Conservation (phyloP, 2,113 vertebrate species). For the Tetraodon nigroviridis region DNA sequence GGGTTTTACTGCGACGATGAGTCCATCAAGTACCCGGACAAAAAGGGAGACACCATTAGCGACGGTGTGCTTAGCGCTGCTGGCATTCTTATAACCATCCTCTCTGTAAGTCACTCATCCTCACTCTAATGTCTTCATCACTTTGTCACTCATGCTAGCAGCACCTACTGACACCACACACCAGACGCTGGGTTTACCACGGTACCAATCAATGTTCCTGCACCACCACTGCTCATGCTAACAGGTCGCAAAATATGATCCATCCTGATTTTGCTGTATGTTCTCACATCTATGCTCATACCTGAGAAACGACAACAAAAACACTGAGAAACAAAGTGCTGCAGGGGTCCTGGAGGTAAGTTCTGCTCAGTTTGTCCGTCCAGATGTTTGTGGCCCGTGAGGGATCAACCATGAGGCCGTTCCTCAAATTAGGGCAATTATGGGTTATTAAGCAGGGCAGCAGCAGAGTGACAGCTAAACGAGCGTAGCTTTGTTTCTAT, state of each 20-base stretch:
- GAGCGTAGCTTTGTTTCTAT: background rate
- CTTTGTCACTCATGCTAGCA: conserved; percentile 61
- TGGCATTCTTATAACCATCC: conserved; percentile 90
- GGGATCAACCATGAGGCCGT: background rate
- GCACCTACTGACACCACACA: conserved; percentile 26
- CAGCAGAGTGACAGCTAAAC: background rate
- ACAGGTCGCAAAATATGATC: background rate
- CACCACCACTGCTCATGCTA: too few species aligned
- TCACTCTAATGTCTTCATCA: conserved; percentile 61
- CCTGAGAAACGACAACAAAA: background rate
- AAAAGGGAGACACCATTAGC: conserved; percentile 88
- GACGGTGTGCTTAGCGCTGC: conserved; percentile 89
- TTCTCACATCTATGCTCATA: background rate
- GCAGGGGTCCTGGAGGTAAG: background rate
- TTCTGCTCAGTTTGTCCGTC: background rate
- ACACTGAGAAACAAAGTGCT: background rate
- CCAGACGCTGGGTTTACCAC: background rate
- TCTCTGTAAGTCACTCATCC: conserved; percentile 80
- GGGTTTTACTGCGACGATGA: conserved; percentile 94
- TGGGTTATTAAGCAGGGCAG: background rate
- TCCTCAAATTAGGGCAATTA: background rate
- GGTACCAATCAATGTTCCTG: background rate
- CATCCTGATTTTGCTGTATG: too few species aligned
- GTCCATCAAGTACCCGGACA: conserved; percentile 91
- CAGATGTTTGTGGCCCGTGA: background rate